Conservation (phyloP, 2,797 vertebrate species). For the Bufotes viridis region DNA sequence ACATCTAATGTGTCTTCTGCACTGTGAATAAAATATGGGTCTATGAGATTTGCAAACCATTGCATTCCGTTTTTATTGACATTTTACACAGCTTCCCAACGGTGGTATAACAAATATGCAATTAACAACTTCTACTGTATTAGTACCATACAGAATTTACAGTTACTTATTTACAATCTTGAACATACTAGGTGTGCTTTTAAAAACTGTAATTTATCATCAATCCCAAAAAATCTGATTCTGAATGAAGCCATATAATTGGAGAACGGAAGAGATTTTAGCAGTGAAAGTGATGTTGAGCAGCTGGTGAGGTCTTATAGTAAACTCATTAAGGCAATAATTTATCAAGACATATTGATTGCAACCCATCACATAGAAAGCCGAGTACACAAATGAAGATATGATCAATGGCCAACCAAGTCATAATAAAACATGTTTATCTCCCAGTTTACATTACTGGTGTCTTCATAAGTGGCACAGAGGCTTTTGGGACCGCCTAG, state of each 20-base stretch:
- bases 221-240: neutral
- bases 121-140: too few species aligned
- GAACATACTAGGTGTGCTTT: neutral
- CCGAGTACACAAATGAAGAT: neutral
- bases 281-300: constrained; percentile 28
- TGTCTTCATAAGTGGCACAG: too few species aligned
- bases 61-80: too few species aligned
- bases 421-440: neutral
- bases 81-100: too few species aligned
- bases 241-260: constrained; percentile 5
- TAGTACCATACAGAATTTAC: too few species aligned
- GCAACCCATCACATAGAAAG: constrained; percentile 4
- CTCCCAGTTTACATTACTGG: too few species aligned
- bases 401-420: neutral
- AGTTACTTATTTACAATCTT: too few species aligned
- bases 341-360: neutral
- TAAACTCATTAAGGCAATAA: constrained; percentile 11
- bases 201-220: neutral
- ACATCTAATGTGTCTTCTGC: too few species aligned
- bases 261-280: neutral
- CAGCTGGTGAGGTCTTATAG: constrained; percentile 8
- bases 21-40: too few species aligned
- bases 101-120: too few species aligned
- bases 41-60: too few species aligned
- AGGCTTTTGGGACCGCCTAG: too few species aligned